Conservation (phyloP, 2,113 vertebrate species). For the Indicator indicator region DNA sequence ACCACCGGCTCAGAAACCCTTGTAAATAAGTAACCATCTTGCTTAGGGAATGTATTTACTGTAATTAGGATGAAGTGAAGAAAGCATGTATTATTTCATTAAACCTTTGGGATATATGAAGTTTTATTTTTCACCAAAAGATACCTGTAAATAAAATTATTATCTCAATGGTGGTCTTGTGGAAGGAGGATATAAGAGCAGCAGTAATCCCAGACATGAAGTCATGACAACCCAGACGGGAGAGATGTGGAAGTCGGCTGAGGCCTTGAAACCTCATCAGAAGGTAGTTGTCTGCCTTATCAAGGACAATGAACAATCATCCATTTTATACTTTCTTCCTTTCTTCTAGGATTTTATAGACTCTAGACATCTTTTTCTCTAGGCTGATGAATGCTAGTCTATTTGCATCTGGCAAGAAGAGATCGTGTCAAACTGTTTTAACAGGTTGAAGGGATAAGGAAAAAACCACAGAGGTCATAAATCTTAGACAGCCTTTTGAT, state of each 20-base stretch:
- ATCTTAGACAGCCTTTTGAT: not conserved
- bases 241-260: not conserved
- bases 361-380: not conserved
- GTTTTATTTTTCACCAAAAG: not conserved
- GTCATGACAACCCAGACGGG: not conserved
- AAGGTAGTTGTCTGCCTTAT: not conserved
- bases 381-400: not conserved
- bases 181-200: not conserved
- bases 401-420: not conserved
- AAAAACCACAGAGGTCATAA: not conserved
- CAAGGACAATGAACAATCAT: not conserved
- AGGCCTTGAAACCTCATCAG: not conserved
- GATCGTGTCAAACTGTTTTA: not conserved
- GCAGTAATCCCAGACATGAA: not conserved
- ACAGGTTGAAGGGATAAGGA: not conserved
- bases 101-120: not conserved
- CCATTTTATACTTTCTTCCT: not conserved
- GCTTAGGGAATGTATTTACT: not conserved
- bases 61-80: not conserved
- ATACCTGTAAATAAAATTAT: not conserved
- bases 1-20: not conserved
- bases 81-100: not conserved
- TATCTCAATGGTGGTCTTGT: not conserved
- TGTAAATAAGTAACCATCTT: not conserved
- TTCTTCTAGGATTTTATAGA: not conserved